Evolutionary conservation across 2,113 vertebrate genomes (phyloP).

Genomic region (Erinaceus europaeus): DNA sequence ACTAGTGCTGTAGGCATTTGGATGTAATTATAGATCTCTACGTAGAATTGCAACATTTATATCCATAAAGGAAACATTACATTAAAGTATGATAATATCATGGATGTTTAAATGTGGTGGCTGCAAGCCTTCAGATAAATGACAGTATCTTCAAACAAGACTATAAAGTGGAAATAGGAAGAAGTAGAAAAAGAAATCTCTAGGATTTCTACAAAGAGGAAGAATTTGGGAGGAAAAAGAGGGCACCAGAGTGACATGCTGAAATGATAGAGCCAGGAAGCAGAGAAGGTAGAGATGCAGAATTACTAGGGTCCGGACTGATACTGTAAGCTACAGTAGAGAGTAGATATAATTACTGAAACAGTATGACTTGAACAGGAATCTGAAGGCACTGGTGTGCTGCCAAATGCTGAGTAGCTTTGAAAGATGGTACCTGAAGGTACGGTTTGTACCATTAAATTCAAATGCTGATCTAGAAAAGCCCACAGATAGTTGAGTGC

Average conservation of each 20-base stretch:
- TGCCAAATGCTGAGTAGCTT: neutral
- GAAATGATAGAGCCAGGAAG: neutral
- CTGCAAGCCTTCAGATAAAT: slow-evolving; percentile 26
- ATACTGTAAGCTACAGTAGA: rapidly evolving
- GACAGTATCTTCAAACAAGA: slow-evolving; percentile 38
- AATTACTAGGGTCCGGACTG: no score
- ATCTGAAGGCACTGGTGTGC: neutral
- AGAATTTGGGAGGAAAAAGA: neutral
- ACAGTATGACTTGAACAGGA: neutral
- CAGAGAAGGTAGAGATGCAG: neutral
- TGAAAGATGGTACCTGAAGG: neutral
- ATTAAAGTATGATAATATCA: slow-evolving; percentile 61
- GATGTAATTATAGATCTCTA: neutral
- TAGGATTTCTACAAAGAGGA: neutral
- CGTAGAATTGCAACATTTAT: slow-evolving; percentile 40
- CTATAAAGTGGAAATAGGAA: slow-evolving; percentile 24
- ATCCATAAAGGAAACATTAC: slow-evolving; percentile 53
- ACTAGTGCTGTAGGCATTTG: neutral
- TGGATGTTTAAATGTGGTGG: slow-evolving; percentile 18
- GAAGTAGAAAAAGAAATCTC: slow-evolving; percentile 31
- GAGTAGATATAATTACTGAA: neutral
- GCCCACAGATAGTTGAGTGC: neutral
- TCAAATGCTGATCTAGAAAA: neutral
- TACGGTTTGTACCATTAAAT: neutral
- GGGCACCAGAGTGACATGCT: neutral